Evolutionary conservation across 2,888 invertebrate species (phyloP).

Genomic region (Tyria jacobaeae): DNA sequence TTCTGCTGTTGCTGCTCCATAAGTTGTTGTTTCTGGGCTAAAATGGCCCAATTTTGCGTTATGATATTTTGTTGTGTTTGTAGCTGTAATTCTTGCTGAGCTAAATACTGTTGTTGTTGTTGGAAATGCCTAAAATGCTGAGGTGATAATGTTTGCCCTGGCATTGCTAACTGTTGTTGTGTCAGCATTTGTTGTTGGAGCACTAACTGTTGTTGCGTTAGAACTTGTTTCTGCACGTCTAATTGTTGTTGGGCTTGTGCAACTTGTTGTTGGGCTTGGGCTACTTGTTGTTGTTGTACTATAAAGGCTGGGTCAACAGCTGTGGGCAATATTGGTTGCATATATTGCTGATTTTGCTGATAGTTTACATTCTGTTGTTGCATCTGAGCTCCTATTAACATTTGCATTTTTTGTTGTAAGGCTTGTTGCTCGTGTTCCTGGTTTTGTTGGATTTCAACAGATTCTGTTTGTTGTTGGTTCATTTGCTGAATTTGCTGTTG

Average conservation of each 20-base stretch:
- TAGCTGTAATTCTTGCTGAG: constrained; percentile 82
- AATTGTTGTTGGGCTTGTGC: constrained; percentile 80
- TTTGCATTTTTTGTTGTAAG: constrained; percentile 72
- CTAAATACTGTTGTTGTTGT: constrained; percentile 83
- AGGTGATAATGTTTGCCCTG: constrained; percentile 81
- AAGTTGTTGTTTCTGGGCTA: constrained; percentile 82
- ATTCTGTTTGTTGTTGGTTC: constrained; percentile 59
- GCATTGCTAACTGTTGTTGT: constrained; percentile 77
- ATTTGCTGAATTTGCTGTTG: constrained; percentile 57
- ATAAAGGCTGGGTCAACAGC: constrained; percentile 72
- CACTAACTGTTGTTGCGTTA: constrained; percentile 81
- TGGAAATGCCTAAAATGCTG: constrained; percentile 74
- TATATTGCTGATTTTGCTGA: constrained; percentile 71
- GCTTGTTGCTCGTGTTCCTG: constrained; percentile 51
- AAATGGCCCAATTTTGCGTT: constrained; percentile 84
- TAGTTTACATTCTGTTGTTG: constrained; percentile 69
- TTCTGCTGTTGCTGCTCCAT: constrained; percentile 85
- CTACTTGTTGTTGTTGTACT: constrained; percentile 79
- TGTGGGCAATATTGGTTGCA: constrained; percentile 66
- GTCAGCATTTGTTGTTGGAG: constrained; percentile 81
- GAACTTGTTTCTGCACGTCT: constrained; percentile 81
- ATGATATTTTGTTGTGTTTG: constrained; percentile 86
- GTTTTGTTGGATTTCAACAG: constrained; percentile 58
- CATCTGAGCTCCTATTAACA: constrained; percentile 67
- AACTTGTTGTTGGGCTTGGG: constrained; percentile 80